phyloP scores from a whole-genome alignment of 2,113 vertebrate genomes.

The Stegostoma tigrinum region DNA sequence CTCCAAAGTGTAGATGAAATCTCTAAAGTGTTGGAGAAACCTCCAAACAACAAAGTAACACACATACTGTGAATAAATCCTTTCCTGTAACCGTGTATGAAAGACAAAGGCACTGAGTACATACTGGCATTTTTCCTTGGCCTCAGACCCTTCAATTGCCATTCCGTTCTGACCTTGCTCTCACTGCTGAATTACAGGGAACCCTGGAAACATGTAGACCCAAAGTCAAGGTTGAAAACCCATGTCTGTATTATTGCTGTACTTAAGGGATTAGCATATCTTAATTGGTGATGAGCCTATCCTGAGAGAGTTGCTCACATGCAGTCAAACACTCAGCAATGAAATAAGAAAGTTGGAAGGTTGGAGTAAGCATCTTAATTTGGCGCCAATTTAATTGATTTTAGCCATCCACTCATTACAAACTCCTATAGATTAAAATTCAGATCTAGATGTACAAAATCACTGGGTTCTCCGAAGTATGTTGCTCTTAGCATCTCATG shows the following conservation, averaged over 20 bases:
- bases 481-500: background rate
- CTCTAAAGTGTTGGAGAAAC: background rate
- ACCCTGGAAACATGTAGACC: background rate
- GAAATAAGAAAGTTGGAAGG: background rate
- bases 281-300: background rate
- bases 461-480: background rate
- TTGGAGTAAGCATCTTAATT: background rate
- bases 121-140: background rate
- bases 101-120: background rate
- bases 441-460: background rate
- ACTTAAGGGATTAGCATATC: background rate
- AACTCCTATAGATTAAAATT: background rate
- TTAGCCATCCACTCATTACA: background rate
- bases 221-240: background rate
- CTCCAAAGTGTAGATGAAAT: background rate
- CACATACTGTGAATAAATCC: background rate
- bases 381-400: background rate
- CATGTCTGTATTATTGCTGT: background rate
- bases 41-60: background rate
- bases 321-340: background rate
- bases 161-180: background rate
- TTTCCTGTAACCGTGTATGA: background rate
- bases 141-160: background rate
- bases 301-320: background rate
- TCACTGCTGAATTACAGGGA: background rate